Conservation (phyloP, 2,113 vertebrate species). For the Charadrius vociferus region DNA sequence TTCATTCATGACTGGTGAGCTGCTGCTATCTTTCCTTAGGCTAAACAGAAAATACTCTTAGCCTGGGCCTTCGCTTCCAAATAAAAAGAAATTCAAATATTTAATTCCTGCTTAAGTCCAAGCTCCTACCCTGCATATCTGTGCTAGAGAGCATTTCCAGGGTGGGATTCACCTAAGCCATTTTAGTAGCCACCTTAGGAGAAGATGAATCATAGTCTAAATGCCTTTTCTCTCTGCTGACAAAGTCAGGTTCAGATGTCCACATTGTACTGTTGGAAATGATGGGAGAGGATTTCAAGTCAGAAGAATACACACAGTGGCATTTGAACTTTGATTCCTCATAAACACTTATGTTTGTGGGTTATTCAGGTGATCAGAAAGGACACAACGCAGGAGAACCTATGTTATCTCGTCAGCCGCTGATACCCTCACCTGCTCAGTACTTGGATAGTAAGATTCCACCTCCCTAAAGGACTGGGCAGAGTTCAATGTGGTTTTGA, state of each 20-base stretch:
- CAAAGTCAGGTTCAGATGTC: not conserved
- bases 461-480: not conserved
- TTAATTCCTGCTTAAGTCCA: not conserved
- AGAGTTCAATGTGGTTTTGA: not conserved
- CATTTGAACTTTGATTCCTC: not conserved
- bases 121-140: not conserved
- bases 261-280: not conserved
- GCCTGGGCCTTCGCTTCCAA: not conserved
- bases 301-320: not conserved
- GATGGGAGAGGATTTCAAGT: not conserved
- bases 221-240: not conserved
- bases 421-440: not conserved
- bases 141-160: not conserved
- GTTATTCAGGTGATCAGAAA: not conserved
- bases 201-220: not conserved
- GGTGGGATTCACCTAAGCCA: not conserved
- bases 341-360: accelerated
- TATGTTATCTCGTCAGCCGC: not conserved
- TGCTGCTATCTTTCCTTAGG: not conserved
- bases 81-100: not conserved
- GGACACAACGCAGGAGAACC: not conserved
- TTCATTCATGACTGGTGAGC: not conserved
- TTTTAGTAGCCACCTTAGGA: not conserved
- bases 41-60: not conserved
- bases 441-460: not conserved